Evolutionary conservation across 2,797 vertebrate genomes (phyloP), one percentile per base, ranked within the genome.

Genomic region (Arctocebus calabarensis): DNA sequence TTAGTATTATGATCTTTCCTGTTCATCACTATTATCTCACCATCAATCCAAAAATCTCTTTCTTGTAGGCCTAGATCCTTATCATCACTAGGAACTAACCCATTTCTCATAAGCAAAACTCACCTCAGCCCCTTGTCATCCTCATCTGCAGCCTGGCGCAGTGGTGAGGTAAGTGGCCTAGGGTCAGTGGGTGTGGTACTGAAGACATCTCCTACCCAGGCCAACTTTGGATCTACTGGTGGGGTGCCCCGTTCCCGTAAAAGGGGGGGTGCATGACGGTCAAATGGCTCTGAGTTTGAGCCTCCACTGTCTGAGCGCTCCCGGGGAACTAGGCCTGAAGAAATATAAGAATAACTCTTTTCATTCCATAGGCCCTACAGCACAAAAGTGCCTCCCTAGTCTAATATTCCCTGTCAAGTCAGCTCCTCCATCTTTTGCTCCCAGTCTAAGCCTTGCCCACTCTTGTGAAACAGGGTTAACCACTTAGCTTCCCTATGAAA

Each of bases 231-330:
- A 98, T 99, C 99, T 97, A 99, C 99, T 3, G 99, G 99, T 12
- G 99, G 99, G 13, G 99, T 99, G 64, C 99, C 99, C 45, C 99
- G 98, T 73, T 99, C 99, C 84, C 98, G 96, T 16, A 98, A 95
- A 7, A 98, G 98, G 94, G 97, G 98, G 97, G 98, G 98, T 94
- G 99, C 99, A 75, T 99, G 99, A 73, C 99, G 98, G 92, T 99
- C 99, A 88, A 99, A 99, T 8, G 98, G 98, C 92, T 99, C 99
- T 57, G 99, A 99, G 79, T 98, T 98, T 89, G 99, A 99, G 84
- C 99, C 99, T 2, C 99, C 99, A 0, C 99, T 99, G 98, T 99
- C 99, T 57, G 99, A 99, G 37, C 99, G 99, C 95, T 99, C 99
- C 43, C 99, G 99, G 71, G 98, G 99, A 96, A 99, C 98, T 19